Percentiles rank a stretch among this genome's conserved stretches.
Conservation (phyloP, 2,113 vertebrate species). For the Lethenteron camtschaticum region DNA sequence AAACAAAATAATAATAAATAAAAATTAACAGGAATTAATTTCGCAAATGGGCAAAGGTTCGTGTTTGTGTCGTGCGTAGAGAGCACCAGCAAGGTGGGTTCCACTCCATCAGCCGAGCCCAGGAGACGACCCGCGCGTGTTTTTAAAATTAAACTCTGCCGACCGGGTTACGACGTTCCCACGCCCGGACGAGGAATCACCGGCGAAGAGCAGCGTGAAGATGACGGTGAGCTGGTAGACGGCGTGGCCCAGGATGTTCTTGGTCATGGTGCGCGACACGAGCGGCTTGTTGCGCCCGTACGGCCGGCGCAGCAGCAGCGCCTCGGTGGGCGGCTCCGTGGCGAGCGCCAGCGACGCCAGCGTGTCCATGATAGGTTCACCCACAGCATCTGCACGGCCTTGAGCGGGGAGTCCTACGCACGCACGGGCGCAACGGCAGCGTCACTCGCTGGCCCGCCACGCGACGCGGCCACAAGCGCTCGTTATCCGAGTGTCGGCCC, state of each 20-base stretch:
- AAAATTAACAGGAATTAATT: too few species aligned
- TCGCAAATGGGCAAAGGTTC: too few species aligned
- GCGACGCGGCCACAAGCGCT: background rate
- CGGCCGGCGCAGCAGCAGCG: constrained; percentile 50
- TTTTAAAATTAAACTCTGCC: too few species aligned
- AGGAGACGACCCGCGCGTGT: too few species aligned
- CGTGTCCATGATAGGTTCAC: constrained; percentile 76
- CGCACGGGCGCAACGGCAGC: background rate
- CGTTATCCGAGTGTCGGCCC: background rate
- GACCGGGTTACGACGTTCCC: too few species aligned
- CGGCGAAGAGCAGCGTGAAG: constrained; percentile 55
- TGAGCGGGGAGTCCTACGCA: constrained; percentile 56
- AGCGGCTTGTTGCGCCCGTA: constrained; percentile 68
- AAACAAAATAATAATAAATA: too few species aligned
- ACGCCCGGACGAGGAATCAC: constrained; percentile 17
- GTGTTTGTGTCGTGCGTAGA: too few species aligned
- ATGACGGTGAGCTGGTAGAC: constrained; percentile 64
- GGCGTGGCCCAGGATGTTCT: constrained; percentile 66
- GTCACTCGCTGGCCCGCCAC: background rate
- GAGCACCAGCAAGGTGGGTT: too few species aligned
- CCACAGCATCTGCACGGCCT: constrained; percentile 77
- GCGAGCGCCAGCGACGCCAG: constrained; percentile 65
- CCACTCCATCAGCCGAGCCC: too few species aligned
- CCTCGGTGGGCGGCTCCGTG: constrained; percentile 57
- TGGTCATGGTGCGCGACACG: constrained; percentile 77